Percentiles rank a stretch among this genome's conserved stretches.
Conservation (phyloP, 2,888 invertebrate genomes). For the Acrobasis repandana region DNA sequence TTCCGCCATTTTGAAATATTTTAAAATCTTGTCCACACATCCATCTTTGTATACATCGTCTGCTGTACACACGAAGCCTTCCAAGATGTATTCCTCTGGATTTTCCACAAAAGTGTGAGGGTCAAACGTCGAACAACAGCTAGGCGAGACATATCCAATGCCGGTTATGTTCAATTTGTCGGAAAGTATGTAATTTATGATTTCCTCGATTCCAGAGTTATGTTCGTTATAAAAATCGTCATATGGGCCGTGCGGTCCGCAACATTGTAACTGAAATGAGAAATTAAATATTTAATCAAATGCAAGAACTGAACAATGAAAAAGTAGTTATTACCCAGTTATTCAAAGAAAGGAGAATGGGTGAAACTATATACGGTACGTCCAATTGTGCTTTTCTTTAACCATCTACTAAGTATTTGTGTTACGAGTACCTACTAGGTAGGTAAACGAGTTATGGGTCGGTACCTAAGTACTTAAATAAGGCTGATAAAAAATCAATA, state of each 20-base stretch:
- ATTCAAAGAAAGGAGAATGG: too few species aligned
- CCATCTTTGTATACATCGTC: not conserved
- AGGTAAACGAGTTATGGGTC: too few species aligned
- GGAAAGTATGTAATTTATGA: not conserved
- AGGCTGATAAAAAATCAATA: too few species aligned
- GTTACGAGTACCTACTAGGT: too few species aligned
- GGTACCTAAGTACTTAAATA: too few species aligned
- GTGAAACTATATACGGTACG: too few species aligned
- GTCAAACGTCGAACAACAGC: constrained; percentile 2
- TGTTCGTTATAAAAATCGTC: constrained; percentile 3
- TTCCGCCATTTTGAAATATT: not conserved
- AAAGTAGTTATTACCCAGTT: too few species aligned
- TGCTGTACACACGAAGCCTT: not conserved
- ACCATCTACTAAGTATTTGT: too few species aligned
- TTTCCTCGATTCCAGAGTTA: not conserved
- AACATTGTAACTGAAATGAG: not conserved
- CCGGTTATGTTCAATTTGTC: constrained; percentile 1
- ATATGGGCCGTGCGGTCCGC: constrained; percentile 6
- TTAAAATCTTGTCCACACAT: not conserved
- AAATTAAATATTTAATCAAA: not conserved
- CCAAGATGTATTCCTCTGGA: not conserved
- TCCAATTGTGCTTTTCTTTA: too few species aligned
- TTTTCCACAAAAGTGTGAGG: not conserved
- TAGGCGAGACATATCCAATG: not conserved
- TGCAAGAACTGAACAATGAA: not conserved